These are phyloP conservation scores for Armadillidium nasatum DNA, from an alignment of 1,140 invertebrate species.

Conservation along the genomic window DNA sequence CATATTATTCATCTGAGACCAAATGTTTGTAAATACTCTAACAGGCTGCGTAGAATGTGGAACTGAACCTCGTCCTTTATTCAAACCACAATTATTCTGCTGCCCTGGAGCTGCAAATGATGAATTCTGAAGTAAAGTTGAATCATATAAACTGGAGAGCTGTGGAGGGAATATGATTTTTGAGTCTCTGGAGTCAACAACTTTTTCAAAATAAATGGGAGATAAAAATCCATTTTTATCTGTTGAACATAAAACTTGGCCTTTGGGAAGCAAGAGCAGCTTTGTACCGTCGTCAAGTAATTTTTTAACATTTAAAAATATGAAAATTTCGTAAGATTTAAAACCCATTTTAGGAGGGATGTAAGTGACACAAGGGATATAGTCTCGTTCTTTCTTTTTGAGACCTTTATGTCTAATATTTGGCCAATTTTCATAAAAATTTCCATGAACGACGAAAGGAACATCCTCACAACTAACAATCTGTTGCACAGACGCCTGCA, in stretches of 20 bases:
- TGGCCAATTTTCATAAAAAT: not conserved
- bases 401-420: not conserved
- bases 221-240: slow-evolving; percentile 22
- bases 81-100: not conserved
- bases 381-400: not conserved
- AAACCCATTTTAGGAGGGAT: not conserved
- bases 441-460: not conserved
- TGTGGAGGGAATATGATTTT: slow-evolving; percentile 27
- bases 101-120: not conserved
- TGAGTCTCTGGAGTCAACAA: slow-evolving; percentile 17
- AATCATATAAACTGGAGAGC: not conserved
- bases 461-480: not conserved
- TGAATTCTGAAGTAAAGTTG: not conserved
- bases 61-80: not conserved
- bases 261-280: slow-evolving; percentile 20
- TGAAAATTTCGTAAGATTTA: not conserved
- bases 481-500: not conserved
- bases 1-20: not conserved
- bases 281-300: not conserved
- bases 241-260: slow-evolving; percentile 25
- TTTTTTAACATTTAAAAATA: not conserved
- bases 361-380: not conserved
- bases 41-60: not conserved
- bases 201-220: slow-evolving; percentile 24
- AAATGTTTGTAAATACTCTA: not conserved